Evolutionary conservation across 1,140 invertebrate species (phyloP), one percentile per base, ranked within the genome.

Genomic region (Planococcus citri): DNA sequence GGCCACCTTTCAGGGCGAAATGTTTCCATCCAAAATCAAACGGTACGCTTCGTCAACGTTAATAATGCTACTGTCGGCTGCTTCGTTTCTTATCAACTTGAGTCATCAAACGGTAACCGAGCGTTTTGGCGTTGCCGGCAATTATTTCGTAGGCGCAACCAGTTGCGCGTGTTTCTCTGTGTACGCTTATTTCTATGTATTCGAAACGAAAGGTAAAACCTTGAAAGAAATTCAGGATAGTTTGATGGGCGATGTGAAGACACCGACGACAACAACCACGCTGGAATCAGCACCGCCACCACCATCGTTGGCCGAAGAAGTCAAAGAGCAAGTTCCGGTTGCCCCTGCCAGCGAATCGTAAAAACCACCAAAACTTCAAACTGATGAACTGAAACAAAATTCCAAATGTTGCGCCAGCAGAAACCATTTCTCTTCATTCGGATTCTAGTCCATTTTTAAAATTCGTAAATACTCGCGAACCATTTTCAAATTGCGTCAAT

Each of bases 161-260:
- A 69, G 69, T 20, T 68, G 71, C 38, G 14, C 82, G 0, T 84
- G 84, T 75, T 88, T 87, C 60, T 79, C 86, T 2, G 25, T 84
- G 0, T 83, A 89, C 37, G 38, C 71, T 20, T 25, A 72, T 33
- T 70, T 71, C 10, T 70, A 71, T n/a, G 70, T 74, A 9, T 72
- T 74, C 51, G 91, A 94, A 79, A 94, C 91, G 0, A 92, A 91
- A 79, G 88, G 88, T 14, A 87, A 89, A 78, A 85, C 83, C 60
- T 82, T 91, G 37, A 82, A 86, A 71, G 83, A 93, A 79, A 92
- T 94, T 27, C 87, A 88, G 74, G 80, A 84, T 2, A 24, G 24
- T 2, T 29, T 71, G 9, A 68, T 58, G 8, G 17, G 37, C 9
- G 68, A 24, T 12, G 27, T 37, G n/a, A 37, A 3, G 14, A 21